Conservation (phyloP, 1,140 invertebrate genomes). For the Rhizoglyphus robini region DNA sequence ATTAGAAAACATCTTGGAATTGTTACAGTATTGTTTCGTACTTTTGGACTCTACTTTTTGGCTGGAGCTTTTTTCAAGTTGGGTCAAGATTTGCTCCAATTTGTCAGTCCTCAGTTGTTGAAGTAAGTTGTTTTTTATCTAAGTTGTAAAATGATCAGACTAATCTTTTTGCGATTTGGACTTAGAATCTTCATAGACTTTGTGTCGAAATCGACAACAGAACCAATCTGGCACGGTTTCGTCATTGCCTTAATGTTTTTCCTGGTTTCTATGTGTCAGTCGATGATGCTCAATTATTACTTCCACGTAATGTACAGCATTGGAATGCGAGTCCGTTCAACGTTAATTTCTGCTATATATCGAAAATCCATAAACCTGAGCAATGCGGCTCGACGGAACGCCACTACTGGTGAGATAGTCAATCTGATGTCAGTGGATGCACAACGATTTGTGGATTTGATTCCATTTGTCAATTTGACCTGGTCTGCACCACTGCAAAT, state of each 20-base stretch:
- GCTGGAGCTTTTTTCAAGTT: slow-evolving; percentile 64
- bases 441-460: slow-evolving; percentile 31
- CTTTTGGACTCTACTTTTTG: slow-evolving; percentile 68
- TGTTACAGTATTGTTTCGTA: slow-evolving; percentile 34
- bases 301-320: slow-evolving; percentile 66
- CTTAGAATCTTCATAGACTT: slow-evolving; percentile 43
- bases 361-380: slow-evolving; percentile 31
- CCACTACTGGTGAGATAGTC: slow-evolving; percentile 41
- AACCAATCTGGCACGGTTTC: slow-evolving; percentile 69
- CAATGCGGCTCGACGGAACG: slow-evolving; percentile 30
- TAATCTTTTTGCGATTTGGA: too few relatives aligned
- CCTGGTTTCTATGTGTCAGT: slow-evolving; percentile 33
- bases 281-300: slow-evolving; percentile 72
- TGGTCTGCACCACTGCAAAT: slow-evolving; percentile 94
- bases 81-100: slow-evolving; percentile 68
- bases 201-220: slow-evolving; percentile 34
- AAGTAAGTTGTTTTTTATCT: slow-evolving; percentile 30
- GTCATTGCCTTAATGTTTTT: slow-evolving; percentile 51
- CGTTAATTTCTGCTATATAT: slow-evolving; percentile 29
- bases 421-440: slow-evolving; percentile 43
- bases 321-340: slow-evolving; percentile 28
- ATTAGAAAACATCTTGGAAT: background rate
- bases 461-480: slow-evolving; percentile 47
- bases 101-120: slow-evolving; percentile 60
- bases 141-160: background rate